These are phyloP conservation scores for Paratrypauchen microcephalus DNA, from an alignment of 2,797 vertebrate species.

Conservation along the genomic window DNA sequence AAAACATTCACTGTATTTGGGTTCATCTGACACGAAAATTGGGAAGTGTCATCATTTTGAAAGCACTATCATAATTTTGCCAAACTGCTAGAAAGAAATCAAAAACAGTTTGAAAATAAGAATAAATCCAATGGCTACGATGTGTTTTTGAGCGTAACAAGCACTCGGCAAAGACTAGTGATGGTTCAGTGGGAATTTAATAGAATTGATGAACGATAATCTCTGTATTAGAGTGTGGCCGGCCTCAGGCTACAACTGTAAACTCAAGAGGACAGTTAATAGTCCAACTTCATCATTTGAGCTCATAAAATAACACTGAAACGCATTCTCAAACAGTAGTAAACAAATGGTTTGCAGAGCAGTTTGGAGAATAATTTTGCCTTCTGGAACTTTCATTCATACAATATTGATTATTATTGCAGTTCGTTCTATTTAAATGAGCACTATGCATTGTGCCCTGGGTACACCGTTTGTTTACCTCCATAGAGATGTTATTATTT, in stretches of 20 bases:
- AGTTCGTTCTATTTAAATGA: not conserved
- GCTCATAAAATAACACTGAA: not conserved
- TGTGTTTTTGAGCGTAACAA: constrained; percentile 5
- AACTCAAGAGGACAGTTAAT: not conserved
- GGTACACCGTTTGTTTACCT: not conserved
- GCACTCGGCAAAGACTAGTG: not conserved
- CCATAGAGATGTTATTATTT: not conserved
- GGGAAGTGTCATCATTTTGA: not conserved
- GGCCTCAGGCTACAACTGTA: constrained; percentile 1
- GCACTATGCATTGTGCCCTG: not conserved
- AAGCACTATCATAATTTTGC: not conserved
- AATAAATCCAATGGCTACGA: constrained; percentile 1
- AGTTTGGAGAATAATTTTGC: not conserved
- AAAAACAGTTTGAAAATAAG: not conserved
- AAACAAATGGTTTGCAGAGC: not conserved
- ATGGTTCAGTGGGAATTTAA: constrained; percentile 2
- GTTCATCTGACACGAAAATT: not conserved
- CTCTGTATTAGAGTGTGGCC: not conserved
- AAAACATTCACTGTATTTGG: not conserved
- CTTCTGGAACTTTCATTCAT: not conserved
- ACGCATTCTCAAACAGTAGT: not conserved
- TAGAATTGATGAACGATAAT: not conserved
- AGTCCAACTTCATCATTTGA: not conserved
- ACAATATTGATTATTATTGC: not conserved
- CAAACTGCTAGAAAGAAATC: not conserved